Evolutionary conservation across 2,888 invertebrate genomes (phyloP), one percentile per base, ranked within the genome.

Genomic region (Diarsia brunnea): DNA sequence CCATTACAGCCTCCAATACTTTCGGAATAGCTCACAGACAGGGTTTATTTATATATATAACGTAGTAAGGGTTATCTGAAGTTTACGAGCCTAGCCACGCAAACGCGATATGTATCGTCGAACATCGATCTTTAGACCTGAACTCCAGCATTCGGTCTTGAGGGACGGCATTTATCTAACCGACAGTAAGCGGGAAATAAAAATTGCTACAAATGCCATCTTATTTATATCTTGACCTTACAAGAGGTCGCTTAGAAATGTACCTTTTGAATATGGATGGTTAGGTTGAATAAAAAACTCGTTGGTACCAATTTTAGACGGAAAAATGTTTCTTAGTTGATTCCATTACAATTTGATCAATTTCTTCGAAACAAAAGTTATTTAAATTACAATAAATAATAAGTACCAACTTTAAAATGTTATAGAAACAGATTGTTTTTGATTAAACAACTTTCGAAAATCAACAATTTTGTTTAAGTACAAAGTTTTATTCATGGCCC

Each of bases 111-210:
- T 76, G 75, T 79, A 84, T 84, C 63, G 78, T 49, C 55, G 58
- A 24, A 68, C 75, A 88, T 84, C 73, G 81, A 79, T 82, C 79
- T 86, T 47, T 74, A 68, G 70, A 66, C 58, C 76, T 63, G 51
- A 79, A 72, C 69, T 69, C 72, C 68, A 64, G 27, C 55, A 65
- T 63, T 70, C 70, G 66, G 65, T 58, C 78, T 73, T 86, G 64
- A 73, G 83, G 82, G 87, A 85, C 80, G 73, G 67, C 58, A 80
- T 86, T 82, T 78, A 84, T 82, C 65, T 43, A 55, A 49, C 72
- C 5, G 24, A 73, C 73, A 76, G 61, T 71, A 69, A 70, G 43
- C 45, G 64, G 55, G 69, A 69, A 78, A 84, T 75, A 82, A 74
- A 87, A 84, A 79, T 79, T 79, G 72, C 71, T 74, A 84, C 49